These are phyloP conservation scores for Misgurnus mizolepis DNA, from an alignment of 2,113 vertebrate species.

Conservation along the genomic window DNA sequence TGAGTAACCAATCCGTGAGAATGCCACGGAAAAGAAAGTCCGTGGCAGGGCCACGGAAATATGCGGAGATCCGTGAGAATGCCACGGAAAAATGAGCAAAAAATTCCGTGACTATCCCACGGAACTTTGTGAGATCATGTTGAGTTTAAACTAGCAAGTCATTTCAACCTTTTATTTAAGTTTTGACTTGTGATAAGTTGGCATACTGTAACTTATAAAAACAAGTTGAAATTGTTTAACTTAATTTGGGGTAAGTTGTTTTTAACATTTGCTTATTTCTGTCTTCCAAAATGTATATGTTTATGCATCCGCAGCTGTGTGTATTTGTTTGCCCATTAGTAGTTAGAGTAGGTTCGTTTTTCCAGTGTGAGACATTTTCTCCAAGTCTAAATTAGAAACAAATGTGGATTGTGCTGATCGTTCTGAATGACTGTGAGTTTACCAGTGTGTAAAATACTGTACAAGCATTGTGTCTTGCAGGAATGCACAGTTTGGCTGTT, in stretches of 20 bases:
- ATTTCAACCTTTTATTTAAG: too few relatives aligned
- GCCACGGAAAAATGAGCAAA: too few relatives aligned
- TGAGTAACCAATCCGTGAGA: too few relatives aligned
- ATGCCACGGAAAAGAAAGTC: too few relatives aligned
- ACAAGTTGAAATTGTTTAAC: too few relatives aligned
- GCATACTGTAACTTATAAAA: too few relatives aligned
- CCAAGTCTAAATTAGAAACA: constrained; percentile 57
- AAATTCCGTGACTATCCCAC: too few relatives aligned
- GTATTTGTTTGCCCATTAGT: background rate
- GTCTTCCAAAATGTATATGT: background rate
- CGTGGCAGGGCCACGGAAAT: too few relatives aligned
- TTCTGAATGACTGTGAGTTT: background rate
- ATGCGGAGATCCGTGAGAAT: too few relatives aligned
- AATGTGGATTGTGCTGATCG: constrained; percentile 40
- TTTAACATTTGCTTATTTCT: background rate
- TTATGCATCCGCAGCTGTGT: background rate
- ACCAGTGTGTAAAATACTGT: background rate
- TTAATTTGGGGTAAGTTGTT: background rate
- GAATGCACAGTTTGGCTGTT: background rate
- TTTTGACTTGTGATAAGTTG: too few relatives aligned
- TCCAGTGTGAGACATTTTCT: constrained; percentile 47
- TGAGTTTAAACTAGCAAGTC: too few relatives aligned
- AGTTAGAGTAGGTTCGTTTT: background rate
- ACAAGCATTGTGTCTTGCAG: background rate
- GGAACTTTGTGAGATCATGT: too few relatives aligned